Conservation (phyloP, 2,113 vertebrate species). For the Ptilonorhynchus violaceus region DNA sequence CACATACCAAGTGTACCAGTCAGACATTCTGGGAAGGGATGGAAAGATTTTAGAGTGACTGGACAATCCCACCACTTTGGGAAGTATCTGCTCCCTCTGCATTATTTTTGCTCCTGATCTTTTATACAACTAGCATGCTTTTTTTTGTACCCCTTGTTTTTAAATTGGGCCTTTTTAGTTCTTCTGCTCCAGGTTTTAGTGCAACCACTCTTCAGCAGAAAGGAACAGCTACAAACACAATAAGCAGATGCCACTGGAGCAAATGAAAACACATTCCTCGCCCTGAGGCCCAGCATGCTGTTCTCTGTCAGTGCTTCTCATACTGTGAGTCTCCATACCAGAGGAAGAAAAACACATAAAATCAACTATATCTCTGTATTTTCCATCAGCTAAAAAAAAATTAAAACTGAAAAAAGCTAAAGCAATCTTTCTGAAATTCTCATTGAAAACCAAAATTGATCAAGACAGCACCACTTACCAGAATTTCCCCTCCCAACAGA, state of each 20-base stretch:
- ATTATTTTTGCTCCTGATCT: background rate
- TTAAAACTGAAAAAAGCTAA: background rate
- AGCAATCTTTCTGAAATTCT: background rate
- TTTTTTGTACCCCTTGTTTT: background rate
- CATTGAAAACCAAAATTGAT: background rate
- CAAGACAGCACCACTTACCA: conserved; percentile 44
- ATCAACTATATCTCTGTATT: background rate
- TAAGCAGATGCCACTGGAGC: conserved; percentile 17
- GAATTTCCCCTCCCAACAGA: background rate
- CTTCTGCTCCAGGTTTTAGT: background rate
- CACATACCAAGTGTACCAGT: background rate
- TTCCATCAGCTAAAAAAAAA: background rate
- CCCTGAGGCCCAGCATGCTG: conserved; percentile 18
- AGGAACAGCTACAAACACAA: conserved; percentile 21
- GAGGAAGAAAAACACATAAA: background rate
- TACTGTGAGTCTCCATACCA: background rate
- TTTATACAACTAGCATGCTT: background rate
- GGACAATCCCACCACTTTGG: background rate
- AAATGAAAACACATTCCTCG: conserved; percentile 37
- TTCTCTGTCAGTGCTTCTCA: conserved; percentile 16
- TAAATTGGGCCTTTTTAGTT: background rate
- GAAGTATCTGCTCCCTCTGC: background rate
- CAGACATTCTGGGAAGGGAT: background rate
- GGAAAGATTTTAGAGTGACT: background rate
- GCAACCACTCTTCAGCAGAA: background rate